Conservation (phyloP, 2,113 vertebrate species). For the Prinia subflava region DNA sequence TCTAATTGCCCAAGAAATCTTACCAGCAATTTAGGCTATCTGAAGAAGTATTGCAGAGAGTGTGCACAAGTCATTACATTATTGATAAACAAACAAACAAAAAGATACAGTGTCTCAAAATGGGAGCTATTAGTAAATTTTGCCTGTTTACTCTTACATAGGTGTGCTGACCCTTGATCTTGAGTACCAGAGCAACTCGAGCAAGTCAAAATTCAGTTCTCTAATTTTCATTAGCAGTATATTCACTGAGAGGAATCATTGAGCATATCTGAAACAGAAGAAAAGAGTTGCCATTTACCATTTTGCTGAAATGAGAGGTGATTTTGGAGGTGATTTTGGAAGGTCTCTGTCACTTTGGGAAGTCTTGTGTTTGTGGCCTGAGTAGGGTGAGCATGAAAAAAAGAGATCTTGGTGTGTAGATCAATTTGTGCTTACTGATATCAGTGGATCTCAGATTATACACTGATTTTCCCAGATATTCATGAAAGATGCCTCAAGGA, state of each 20-base stretch:
- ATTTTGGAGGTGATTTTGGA: neutral
- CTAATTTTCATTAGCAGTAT: neutral
- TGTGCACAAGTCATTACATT: neutral
- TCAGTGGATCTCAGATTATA: neutral
- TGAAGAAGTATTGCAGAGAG: constrained; percentile 11
- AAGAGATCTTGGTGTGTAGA: neutral
- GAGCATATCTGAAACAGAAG: neutral
- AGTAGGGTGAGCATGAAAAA: neutral
- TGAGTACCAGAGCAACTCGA: neutral
- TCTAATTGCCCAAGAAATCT: constrained; percentile 4
- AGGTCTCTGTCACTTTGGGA: neutral
- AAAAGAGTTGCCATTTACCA: neutral
- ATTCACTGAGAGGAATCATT: neutral
- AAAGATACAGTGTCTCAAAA: neutral
- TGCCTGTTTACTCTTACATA: neutral
- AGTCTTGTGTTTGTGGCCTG: neutral
- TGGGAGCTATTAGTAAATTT: neutral
- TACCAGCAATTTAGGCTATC: neutral
- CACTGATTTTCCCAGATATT: neutral
- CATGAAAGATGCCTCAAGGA: neutral
- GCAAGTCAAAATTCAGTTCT: neutral
- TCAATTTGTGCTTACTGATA: neutral
- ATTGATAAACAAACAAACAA: neutral
- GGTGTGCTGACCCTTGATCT: neutral
- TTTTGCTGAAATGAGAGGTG: too few relatives aligned